Evolutionary conservation across 2,113 vertebrate species (phyloP).

Genomic region (Microcebus ravelobensis): DNA sequence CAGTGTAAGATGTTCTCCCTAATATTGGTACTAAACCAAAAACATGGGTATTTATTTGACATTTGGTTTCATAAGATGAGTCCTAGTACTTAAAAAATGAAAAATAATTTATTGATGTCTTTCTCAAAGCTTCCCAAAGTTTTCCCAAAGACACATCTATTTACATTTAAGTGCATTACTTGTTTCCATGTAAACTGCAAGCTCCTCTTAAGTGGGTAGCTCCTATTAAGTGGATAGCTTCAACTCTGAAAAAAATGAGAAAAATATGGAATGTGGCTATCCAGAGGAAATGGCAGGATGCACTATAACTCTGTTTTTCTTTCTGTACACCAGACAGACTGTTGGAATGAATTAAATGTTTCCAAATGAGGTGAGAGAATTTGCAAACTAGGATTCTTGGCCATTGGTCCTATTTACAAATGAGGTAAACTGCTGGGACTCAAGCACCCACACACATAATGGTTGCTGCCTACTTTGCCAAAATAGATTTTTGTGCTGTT

Average conservation of each 20-base stretch:
- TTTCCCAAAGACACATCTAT: not conserved
- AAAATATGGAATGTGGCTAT: not conserved
- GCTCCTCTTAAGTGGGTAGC: not conserved
- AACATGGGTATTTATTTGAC: not conserved
- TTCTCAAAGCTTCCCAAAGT: not conserved
- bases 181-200: not conserved
- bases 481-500: not conserved
- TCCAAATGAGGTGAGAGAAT: constrained; percentile 51
- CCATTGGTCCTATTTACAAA: not conserved
- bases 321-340: not conserved
- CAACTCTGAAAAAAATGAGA: not conserved
- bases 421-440: constrained; percentile 22
- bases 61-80: not conserved
- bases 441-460: not conserved
- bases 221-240: not conserved
- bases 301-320: not conserved
- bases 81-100: not conserved
- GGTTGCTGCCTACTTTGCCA: not conserved
- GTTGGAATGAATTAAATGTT: constrained; percentile 45
- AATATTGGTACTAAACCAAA: not conserved
- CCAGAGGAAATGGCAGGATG: not conserved
- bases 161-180: not conserved
- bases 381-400: constrained; percentile 4
- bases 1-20: not conserved
- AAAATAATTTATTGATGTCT: not conserved